phyloP scores from a whole-genome alignment of 2,797 vertebrate species.

The Schizopygopsis pylzovi region DNA sequence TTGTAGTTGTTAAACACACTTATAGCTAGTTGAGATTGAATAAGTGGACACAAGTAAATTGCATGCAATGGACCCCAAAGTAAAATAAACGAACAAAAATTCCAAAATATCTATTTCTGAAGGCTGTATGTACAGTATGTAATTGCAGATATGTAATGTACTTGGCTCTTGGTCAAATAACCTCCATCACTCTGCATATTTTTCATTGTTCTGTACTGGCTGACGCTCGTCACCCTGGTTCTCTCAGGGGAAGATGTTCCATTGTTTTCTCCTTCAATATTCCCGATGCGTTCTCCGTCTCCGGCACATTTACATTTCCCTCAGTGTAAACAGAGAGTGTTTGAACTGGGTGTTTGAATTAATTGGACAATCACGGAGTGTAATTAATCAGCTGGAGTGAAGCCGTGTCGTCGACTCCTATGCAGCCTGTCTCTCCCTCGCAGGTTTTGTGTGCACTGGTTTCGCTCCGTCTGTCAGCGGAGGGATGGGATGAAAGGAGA shows the following conservation, averaged over 20 bases:
- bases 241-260: slow-evolving; percentile 37
- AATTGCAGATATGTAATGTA: background rate
- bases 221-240: background rate
- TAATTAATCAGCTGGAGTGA: slow-evolving; percentile 57
- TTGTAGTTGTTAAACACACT: background rate
- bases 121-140: background rate
- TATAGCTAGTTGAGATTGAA: background rate
- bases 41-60: background rate
- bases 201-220: background rate
- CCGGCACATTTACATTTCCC: slow-evolving; percentile 38
- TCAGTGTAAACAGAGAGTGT: slow-evolving; percentile 34
- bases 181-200: background rate
- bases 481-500: slow-evolving; percentile 42
- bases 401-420: slow-evolving; percentile 16
- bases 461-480: slow-evolving; percentile 32
- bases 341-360: slow-evolving; percentile 38
- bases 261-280: slow-evolving; percentile 53
- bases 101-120: background rate
- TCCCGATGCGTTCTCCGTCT: background rate
- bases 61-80: background rate
- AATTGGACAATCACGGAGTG: slow-evolving; percentile 44
- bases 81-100: background rate
- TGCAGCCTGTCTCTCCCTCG: slow-evolving; percentile 26
- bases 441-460: slow-evolving; percentile 20
- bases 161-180: slow-evolving; percentile 3